Base-by-base conservation (phyloP, 1,140 invertebrate species). In the Trichonephila inaurata region DNA sequence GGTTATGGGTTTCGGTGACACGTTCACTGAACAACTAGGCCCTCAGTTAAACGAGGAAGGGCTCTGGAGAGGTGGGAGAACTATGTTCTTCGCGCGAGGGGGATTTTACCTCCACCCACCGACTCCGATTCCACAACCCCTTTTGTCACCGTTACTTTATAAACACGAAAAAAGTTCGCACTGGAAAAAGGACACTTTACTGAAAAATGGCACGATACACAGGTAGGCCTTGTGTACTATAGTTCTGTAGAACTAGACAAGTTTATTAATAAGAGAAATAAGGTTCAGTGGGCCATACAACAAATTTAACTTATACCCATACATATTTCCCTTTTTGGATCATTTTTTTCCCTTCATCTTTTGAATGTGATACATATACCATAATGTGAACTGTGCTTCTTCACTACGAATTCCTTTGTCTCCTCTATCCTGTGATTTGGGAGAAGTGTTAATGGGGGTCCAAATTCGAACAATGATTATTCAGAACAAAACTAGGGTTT, bases 71-170 rank as follows among this genome's bases (percentile, higher is more conserved):
- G 69, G 69, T 72, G 69, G 69, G 24, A 72, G 92, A 93, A 93
- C 92, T 33, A 93, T 93, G 92, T 93, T 93, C 92, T 93, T 93
- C 92, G 92, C 85, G 10, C 92, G 86, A 88, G 92, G 92, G 24
- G 92, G 85, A 81, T 87, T 87, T 62, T 61, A 93, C 85, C 92
- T 88, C 92, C 83, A 93, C 69, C 92, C 85, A 62, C 85, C 85
- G 24, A 64, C 62, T 58, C 85, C 85, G 28, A 66, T 61, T 24
- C 77, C 88, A 44, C n/a, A 72, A 21, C 89, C 91, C 61, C 64
- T 86, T 16, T 64, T 82, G 19, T 82, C 77, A 19, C 72, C 72
- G n/a, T 40, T 62, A 86, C 81, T 86, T 18, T 83, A n/a, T 60
- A 72, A 72, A 85, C 64, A 86, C 24, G 33, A 44, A 28, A 72